Conservation (phyloP, 1,140 invertebrate genomes). For the Episyrphus balteatus region DNA sequence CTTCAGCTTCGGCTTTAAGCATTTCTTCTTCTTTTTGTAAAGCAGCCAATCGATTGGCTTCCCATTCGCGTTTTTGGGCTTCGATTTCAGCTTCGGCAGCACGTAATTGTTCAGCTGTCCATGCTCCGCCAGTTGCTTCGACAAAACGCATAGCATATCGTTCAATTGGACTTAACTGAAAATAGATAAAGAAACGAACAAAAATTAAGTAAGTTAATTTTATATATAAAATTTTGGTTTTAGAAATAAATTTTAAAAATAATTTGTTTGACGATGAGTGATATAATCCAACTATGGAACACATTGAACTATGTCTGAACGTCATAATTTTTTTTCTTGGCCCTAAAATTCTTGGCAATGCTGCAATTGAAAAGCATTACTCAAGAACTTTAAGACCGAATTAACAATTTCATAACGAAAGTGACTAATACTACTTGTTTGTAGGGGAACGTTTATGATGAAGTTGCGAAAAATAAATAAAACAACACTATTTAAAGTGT, state of each 20-base stretch:
- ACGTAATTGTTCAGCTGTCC: slow-evolving; percentile 71
- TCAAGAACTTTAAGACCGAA: too few relatives aligned
- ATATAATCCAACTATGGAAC: slow-evolving; percentile 29
- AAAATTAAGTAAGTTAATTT: not conserved
- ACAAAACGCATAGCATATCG: slow-evolving; percentile 87
- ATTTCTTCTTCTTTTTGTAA: slow-evolving; percentile 56
- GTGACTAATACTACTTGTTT: too few relatives aligned
- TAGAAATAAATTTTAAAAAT: not conserved
- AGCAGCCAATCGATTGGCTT: slow-evolving; percentile 67
- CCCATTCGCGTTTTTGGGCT: slow-evolving; percentile 88
- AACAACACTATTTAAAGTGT: too few relatives aligned
- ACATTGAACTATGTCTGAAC: slow-evolving; percentile 13
- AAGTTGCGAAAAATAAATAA: too few relatives aligned
- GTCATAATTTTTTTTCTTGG: not conserved
- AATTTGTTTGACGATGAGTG: slow-evolving; percentile 30
- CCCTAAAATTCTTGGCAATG: not conserved
- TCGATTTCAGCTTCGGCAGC: slow-evolving; percentile 85
- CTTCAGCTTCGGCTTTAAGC: slow-evolving; percentile 53
- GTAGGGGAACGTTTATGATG: too few relatives aligned
- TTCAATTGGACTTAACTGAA: slow-evolving; percentile 81
- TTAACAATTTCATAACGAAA: too few relatives aligned
- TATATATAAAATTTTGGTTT: not conserved
- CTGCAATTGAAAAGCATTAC: too few relatives aligned
- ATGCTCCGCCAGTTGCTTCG: slow-evolving; percentile 76
- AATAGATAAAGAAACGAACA: slow-evolving; percentile 13